phyloP scores from a whole-genome alignment of 2,113 vertebrate species.

The Triplophysa siluroides region DNA sequence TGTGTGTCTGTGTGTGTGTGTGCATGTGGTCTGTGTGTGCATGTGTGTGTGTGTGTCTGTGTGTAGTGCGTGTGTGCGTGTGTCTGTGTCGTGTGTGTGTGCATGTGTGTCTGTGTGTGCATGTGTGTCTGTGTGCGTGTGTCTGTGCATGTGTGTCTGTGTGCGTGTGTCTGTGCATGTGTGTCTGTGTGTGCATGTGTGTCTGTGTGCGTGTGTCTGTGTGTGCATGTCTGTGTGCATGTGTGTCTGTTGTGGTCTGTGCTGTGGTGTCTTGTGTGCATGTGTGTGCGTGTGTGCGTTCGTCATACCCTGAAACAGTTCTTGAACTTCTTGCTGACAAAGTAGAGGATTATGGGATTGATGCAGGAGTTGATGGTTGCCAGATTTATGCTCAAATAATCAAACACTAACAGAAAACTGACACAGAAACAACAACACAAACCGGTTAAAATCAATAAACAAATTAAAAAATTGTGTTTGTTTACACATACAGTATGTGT shows the following conservation, averaged over 20 bases:
- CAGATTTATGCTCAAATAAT: slow-evolving; percentile 91
- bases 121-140: not conserved
- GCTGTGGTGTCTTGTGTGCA: no score
- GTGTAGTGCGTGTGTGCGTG: not conserved
- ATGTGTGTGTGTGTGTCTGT: not conserved
- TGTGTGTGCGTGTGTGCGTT: not conserved
- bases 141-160: no score
- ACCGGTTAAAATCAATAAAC: slow-evolving; percentile 9
- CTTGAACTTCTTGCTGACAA: slow-evolving; percentile 98
- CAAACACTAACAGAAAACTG: slow-evolving; percentile 89
- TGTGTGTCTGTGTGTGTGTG: no score
- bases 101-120: not conserved
- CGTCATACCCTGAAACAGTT: slow-evolving; percentile 92
- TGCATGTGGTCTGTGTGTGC: not conserved
- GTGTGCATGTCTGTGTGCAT: no score
- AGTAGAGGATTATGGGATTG: slow-evolving; percentile 95
- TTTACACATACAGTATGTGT: not conserved
- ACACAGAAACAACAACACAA: slow-evolving; percentile 42
- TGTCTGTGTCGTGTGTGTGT: no score
- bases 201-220: not conserved
- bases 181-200: no score
- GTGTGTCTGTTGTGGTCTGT: no score
- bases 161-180: not conserved
- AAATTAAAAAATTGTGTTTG: not conserved
- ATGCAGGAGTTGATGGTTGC: slow-evolving; percentile 97